phyloP scores from a whole-genome alignment of 2,888 invertebrate species.

The Eremobia ochroleuca region DNA sequence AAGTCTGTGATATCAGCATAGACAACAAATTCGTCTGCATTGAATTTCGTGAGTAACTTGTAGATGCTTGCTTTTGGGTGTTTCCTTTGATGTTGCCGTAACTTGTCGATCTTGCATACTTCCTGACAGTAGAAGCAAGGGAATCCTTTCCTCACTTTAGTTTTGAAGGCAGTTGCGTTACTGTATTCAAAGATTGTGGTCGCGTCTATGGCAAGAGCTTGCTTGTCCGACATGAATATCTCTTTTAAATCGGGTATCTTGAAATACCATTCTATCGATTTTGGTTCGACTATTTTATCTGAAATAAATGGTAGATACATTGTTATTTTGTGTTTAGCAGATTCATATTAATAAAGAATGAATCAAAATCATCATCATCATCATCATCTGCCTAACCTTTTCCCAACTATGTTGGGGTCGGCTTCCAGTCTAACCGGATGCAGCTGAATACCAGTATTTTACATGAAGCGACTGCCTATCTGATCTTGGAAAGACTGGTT shows the following conservation, averaged over 20 bases:
- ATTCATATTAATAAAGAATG: too few relatives aligned
- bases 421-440: too few relatives aligned
- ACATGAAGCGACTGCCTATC: too few relatives aligned
- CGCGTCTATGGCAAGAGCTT: constrained; percentile 69
- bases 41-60: constrained; percentile 64
- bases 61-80: constrained; percentile 58
- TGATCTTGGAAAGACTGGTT: too few relatives aligned
- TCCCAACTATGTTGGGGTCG: too few relatives aligned
- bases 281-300: constrained; percentile 67
- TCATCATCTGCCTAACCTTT: too few relatives aligned
- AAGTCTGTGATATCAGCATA: constrained; percentile 74
- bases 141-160: constrained; percentile 70
- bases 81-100: constrained; percentile 63
- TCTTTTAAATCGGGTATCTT: constrained; percentile 2
- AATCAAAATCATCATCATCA: too few relatives aligned
- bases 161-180: constrained; percentile 73
- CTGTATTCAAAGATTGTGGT: constrained; percentile 70
- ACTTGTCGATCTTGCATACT: constrained; percentile 59
- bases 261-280: constrained; percentile 55
- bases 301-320: constrained; percentile 25
- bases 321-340: too few relatives aligned
- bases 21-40: constrained; percentile 68
- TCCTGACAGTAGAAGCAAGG: constrained; percentile 74
- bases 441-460: too few relatives aligned
- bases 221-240: constrained; percentile 61